phyloP scores from a whole-genome alignment of 2,113 vertebrate genomes.

The Aspidoscelis tigris region DNA sequence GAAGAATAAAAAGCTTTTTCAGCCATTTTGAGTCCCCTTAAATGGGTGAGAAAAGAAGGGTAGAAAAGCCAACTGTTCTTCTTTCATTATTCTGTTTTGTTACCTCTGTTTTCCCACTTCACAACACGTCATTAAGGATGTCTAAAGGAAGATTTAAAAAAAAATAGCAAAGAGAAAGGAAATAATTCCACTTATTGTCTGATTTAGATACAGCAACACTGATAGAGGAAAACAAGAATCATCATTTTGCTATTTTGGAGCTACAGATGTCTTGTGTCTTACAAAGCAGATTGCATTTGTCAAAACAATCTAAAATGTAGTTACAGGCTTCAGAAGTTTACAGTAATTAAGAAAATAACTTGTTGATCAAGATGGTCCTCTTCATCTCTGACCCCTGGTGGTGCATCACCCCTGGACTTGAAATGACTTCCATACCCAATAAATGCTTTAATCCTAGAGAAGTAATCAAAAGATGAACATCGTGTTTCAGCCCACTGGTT shows the following conservation, averaged over 20 bases:
- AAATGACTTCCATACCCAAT: conserved; percentile 6
- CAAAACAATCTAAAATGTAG: conserved; percentile 21
- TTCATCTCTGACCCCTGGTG: conserved; percentile 21
- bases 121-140: conserved; percentile 1
- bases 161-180: not conserved
- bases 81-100: conserved; percentile 5
- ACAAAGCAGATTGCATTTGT: conserved; percentile 55
- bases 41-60: too few relatives aligned
- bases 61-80: too few relatives aligned
- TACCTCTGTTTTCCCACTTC: conserved; percentile 1
- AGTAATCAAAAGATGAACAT: conserved; percentile 52
- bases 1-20: too few relatives aligned
- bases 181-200: conserved; percentile 16
- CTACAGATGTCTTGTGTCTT: conserved; percentile 54
- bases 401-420: not conserved
- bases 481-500: conserved; percentile 50
- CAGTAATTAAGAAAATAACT: conserved; percentile 40
- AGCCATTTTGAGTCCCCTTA: too few relatives aligned
- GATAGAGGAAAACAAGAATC: conserved; percentile 7
- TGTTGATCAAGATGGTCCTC: conserved; percentile 30
- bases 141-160: not conserved
- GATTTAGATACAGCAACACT: conserved; percentile 4
- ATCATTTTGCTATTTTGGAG: not conserved
- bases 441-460: conserved; percentile 33
- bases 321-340: conserved; percentile 30